Evolutionary conservation across 2,113 vertebrate species (phyloP).

Genomic region (Muscicapa adusta): DNA sequence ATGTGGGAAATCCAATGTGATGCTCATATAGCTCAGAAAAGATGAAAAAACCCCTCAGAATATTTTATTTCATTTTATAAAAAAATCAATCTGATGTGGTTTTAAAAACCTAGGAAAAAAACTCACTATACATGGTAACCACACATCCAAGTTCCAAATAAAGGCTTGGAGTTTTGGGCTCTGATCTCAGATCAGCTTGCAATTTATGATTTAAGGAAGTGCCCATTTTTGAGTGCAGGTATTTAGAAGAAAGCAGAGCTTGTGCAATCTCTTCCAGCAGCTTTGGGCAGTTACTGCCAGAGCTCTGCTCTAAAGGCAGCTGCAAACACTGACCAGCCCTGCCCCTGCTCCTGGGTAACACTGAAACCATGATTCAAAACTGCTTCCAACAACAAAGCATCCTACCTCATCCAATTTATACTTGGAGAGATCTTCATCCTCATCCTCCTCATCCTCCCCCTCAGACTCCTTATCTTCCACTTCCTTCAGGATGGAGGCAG

Average conservation of each 20-base stretch:
- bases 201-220: neutral
- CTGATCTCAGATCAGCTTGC: neutral
- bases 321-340: neutral
- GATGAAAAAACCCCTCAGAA: neutral
- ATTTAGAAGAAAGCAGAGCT: neutral
- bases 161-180: neutral
- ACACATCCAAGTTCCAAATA: neutral
- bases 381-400: neutral
- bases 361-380: neutral
- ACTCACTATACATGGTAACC: neutral
- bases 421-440: conserved; percentile 96
- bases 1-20: neutral
- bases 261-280: neutral
- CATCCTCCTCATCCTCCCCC: conserved; percentile 90
- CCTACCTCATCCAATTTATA: conserved; percentile 91
- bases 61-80: neutral
- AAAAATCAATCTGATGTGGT: neutral
- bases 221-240: neutral
- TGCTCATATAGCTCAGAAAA: neutral
- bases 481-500: conserved; percentile 83
- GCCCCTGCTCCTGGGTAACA: neutral
- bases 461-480: conserved; percentile 88
- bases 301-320: neutral
- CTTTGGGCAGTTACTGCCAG: fast-evolving
- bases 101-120: neutral